Evolutionary conservation across 2,797 vertebrate species (phyloP), one percentile per base, ranked within the genome.

Genomic region (Molothrus aeneus): DNA sequence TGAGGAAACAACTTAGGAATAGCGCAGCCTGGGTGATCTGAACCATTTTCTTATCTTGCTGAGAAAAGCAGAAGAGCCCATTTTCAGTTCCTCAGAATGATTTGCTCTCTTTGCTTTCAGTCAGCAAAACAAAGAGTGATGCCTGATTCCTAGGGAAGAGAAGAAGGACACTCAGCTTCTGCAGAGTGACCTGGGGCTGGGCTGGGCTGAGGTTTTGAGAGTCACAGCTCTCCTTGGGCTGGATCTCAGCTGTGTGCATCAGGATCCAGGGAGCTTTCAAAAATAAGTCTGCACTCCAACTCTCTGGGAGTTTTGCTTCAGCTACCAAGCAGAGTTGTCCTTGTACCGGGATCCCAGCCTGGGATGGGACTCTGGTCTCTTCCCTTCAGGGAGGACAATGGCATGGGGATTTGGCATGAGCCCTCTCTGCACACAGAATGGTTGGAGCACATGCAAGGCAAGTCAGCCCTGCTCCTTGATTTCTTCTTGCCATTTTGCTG

Each of bases 101-200:
- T 75, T 93, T 57, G 18, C 81, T 88, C 45, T 50, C 66, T 92
- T 95, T 79, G n/a, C 63, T 61, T 86, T 92, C 70, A 36, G 17
- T 86, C 80, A 88, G 69, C 63, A 83, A 78, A 95, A 68, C 42
- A 43, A 63, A 54, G 48, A 34, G 32, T 5, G 25, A 66, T 63
- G 56, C n/a, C 66, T 34, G 68, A 26, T 59, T 86, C 63, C 63
- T 20, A 21, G 51, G 43, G 71, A 86, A 60, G 81, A 60, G 21
- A 56, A 51, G 48, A 51, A n/a, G 48, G 56, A 59, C 69, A 29
- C 17, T 75, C 36, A 73, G 48, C 40, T 92, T 54, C n/a, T 32
- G 77, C 43, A 29, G 79, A 54, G 40, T 1, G 9, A 69, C 48
- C 22, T 0, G 1, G 38, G 13, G 22, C 36, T 42, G 17, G 51